Percentiles rank a stretch among this genome's conserved stretches.
These are phyloP conservation scores for Microchrysa polita DNA, from an alignment of 2,888 invertebrate species.

Conservation along the genomic window DNA sequence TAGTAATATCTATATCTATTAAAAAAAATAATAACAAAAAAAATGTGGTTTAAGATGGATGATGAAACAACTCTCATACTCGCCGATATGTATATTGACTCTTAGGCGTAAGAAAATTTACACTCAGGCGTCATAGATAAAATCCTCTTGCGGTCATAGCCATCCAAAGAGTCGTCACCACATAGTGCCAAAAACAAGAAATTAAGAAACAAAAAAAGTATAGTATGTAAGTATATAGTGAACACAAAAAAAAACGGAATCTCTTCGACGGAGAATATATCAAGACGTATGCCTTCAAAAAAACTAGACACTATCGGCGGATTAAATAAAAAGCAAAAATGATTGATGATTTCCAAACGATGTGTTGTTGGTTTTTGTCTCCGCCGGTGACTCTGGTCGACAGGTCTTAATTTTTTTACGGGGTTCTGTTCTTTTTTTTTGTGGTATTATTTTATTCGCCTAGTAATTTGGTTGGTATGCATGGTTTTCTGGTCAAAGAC, in stretches of 20 bases:
- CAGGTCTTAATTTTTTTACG: too few relatives aligned
- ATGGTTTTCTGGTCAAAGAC: too few relatives aligned
- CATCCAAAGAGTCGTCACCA: neutral
- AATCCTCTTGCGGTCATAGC: neutral
- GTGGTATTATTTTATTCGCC: conserved; percentile 12
- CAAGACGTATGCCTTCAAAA: conserved; percentile 41
- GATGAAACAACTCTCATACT: too few relatives aligned
- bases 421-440: neutral
- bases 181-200: conserved; percentile 6
- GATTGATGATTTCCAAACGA: conserved; percentile 49
- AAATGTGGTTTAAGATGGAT: neutral
- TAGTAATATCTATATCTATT: too few relatives aligned
- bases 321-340: conserved; percentile 46
- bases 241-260: too few relatives aligned
- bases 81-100: too few relatives aligned
- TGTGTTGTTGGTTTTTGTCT: conserved; percentile 13
- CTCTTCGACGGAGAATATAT: neutral
- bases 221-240: too few relatives aligned
- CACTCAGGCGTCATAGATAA: conserved; percentile 1
- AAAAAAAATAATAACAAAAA: neutral
- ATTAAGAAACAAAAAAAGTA: neutral
- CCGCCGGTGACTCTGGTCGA: neutral
- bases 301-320: conserved; percentile 43
- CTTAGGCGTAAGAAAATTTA: neutral
- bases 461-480: neutral